Conservation (phyloP, 2,797 vertebrate species). For the Cichlasoma orientale region DNA sequence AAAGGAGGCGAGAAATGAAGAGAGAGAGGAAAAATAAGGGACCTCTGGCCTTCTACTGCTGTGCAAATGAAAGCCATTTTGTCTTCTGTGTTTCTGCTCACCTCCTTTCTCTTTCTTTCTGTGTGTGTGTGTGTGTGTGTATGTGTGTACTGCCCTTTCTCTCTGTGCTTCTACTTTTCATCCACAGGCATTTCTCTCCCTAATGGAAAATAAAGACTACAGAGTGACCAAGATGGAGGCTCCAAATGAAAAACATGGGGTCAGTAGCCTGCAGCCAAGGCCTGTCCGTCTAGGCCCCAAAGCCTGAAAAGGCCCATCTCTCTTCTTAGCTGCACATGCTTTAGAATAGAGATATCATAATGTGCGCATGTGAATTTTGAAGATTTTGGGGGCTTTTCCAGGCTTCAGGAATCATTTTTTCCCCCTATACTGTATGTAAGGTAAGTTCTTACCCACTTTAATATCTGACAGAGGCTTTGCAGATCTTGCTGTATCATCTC, state of each 20-base stretch:
- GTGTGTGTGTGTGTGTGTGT: slow-evolving; percentile 13
- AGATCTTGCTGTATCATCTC: not conserved
- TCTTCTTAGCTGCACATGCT: not conserved
- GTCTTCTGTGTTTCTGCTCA: slow-evolving; percentile 53
- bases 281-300: slow-evolving; percentile 41
- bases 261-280: slow-evolving; percentile 54
- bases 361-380: not conserved
- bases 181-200: slow-evolving; percentile 56
- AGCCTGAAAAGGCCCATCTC: slow-evolving; percentile 9
- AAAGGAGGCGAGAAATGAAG: slow-evolving; percentile 57
- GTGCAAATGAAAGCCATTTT: slow-evolving; percentile 65
- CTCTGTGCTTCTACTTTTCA: slow-evolving; percentile 38
- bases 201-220: slow-evolving; percentile 72
- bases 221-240: slow-evolving; percentile 52
- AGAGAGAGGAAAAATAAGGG: slow-evolving; percentile 54
- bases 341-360: slow-evolving; percentile 20
- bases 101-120: not conserved
- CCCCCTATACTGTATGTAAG: not conserved
- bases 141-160: slow-evolving; percentile 13
- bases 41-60: slow-evolving; percentile 67
- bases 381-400: not conserved
- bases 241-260: slow-evolving; percentile 70
- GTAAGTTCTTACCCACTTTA: not conserved
- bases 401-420: not conserved
- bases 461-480: not conserved